Evolutionary conservation across 2,113 vertebrate species (phyloP), one percentile per base, ranked within the genome.

Genomic region (Ariopsis seemanni): DNA sequence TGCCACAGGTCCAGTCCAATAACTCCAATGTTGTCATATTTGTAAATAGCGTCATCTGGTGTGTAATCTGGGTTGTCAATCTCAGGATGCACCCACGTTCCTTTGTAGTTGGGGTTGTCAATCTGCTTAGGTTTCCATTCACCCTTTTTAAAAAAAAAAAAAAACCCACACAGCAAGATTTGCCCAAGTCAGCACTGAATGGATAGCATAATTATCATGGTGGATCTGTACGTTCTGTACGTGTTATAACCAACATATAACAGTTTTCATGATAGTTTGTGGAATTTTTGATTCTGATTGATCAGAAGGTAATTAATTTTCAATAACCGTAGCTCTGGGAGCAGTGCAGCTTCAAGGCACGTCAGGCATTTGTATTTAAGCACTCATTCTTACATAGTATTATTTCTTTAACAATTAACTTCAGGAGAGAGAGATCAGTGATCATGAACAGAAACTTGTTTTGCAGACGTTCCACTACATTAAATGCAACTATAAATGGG

Each of bases 1-100:
- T 98, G 97, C 97, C 97, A 98, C 27, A 97, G 94, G 71, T 97
- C 97, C 71, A 98, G 93, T 58, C 97, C 97, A 0, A 97, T 60
- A 50, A 96, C 89, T 0, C 95, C 93, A 0, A 97, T 93, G 55
- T 92, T 95, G 86, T 95, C 95, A 69, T 96, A 98, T 88, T 96
- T 96, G 25, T 96, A 95, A 88, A 97, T 95, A 63, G 83, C 92
- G 0, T 91, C 86, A 27, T 96, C 95, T 0, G 93, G 85, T 1
- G 92, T 92, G 89, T 96, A 95, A 55, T 94, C 92, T 0, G 97
- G 94, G 74, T 96, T 96, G 86, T 94, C 94, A 34, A 96, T 95
- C 89, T 97, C 95, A 5, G 95, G 95, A 75, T 97, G 97, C 25
- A 96, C 95, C 97, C 96, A 98, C 18, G 88, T 0, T 0, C 97